A percentile compares a stretch with the other conserved stretches of the same genome.
phyloP scores from a whole-genome alignment of 1,140 invertebrate genomes.

The Mylabris phalerata region DNA sequence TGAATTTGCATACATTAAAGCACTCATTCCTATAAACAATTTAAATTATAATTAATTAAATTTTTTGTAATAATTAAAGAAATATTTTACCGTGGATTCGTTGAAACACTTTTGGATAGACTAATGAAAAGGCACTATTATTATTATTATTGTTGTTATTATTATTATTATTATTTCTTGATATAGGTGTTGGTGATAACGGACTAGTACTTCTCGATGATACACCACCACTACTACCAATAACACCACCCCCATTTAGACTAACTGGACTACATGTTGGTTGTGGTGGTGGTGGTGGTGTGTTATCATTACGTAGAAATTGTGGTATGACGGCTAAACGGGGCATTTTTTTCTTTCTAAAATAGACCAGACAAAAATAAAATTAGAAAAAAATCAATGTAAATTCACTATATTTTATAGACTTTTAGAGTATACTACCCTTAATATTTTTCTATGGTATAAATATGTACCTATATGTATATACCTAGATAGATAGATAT shows the following conservation, averaged over 20 bases:
- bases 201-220: conserved; percentile 38
- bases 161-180: background rate
- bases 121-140: conserved; percentile 24
- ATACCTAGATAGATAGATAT: too few relatives aligned
- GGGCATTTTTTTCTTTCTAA: conserved; percentile 33
- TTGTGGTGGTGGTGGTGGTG: conserved; percentile 25
- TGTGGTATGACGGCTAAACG: conserved; percentile 32
- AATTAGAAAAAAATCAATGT: too few relatives aligned
- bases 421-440: too few relatives aligned
- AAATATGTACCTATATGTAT: too few relatives aligned
- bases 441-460: too few relatives aligned
- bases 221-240: conserved; percentile 6
- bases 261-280: conserved; percentile 32
- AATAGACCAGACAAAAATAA: conserved; percentile 22
- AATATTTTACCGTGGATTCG: background rate
- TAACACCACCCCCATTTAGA: too few relatives aligned
- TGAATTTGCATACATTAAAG: conserved; percentile 41
- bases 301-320: conserved; percentile 20
- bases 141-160: too few relatives aligned
- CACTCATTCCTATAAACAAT: conserved; percentile 35
- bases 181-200: conserved; percentile 32
- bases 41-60: too few relatives aligned
- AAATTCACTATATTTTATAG: too few relatives aligned
- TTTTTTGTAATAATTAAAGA: too few relatives aligned
- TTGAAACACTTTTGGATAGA: conserved; percentile 38